Conservation (phyloP, 2,113 vertebrate species). For the Beaufortia kweichowensis region DNA sequence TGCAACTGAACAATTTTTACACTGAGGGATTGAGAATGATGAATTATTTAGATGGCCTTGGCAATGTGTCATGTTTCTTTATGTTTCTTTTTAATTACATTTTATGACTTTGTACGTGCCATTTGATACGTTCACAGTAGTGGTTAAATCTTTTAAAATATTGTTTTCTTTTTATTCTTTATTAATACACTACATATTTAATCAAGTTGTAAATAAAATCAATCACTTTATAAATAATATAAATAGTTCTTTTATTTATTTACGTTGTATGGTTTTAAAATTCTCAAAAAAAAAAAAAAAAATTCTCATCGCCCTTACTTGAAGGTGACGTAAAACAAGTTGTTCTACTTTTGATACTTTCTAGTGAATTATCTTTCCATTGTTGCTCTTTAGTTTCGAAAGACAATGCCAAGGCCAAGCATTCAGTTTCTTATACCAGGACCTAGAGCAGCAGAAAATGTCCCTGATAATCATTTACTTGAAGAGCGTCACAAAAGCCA, state of each 20-base stretch:
- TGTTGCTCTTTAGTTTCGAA: constrained; percentile 44
- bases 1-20: constrained; percentile 1
- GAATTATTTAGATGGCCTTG: constrained; percentile 49
- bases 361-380: constrained; percentile 41
- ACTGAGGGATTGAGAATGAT: constrained; percentile 3
- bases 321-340: constrained; percentile 37
- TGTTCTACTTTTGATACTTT: constrained; percentile 20
- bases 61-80: constrained; percentile 22
- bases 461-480: constrained; percentile 17
- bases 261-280: too few species aligned
- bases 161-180: too few species aligned
- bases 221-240: too few species aligned
- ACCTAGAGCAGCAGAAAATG: constrained; percentile 38
- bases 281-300: too few species aligned
- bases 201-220: too few species aligned
- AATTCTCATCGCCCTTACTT: constrained; percentile 8
- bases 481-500: constrained; percentile 46
- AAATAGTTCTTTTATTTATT: too few species aligned
- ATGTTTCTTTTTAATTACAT: background rate
- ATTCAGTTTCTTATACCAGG: constrained; percentile 21
- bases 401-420: constrained; percentile 49
- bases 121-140: too few species aligned
- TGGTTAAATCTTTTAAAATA: too few species aligned
- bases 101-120: too few species aligned
- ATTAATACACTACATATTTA: too few species aligned